Conservation (phyloP, 2,797 vertebrate genomes). For the Oceanodroma leucorhoa region DNA sequence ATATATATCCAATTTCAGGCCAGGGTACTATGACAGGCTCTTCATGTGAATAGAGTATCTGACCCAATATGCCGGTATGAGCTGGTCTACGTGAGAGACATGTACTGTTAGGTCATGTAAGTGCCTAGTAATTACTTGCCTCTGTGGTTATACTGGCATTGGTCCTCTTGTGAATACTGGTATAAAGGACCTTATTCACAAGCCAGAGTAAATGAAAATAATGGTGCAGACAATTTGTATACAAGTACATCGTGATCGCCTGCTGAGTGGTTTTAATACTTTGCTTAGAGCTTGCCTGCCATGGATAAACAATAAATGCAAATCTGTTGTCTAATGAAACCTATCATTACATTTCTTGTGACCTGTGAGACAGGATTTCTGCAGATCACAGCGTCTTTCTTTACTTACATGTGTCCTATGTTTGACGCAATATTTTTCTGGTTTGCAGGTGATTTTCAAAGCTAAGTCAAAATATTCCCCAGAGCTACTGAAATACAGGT, state of each 20-base stretch:
- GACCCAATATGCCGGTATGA: not conserved
- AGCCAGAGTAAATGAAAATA: not conserved
- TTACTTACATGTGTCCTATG: not conserved
- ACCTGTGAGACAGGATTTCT: not conserved
- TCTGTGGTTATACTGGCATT: not conserved
- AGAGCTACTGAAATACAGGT: constrained; percentile 93
- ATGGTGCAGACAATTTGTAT: not conserved
- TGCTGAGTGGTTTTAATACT: not conserved
- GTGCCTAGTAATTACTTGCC: not conserved
- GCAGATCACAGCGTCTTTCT: not conserved
- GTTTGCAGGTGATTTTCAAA: constrained; percentile 93
- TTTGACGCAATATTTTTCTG: constrained; percentile 29
- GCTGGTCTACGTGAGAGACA: not conserved
- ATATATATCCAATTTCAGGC: not conserved
- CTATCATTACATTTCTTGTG: not conserved
- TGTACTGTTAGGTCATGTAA: not conserved
- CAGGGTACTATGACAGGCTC: not conserved
- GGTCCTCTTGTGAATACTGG: not conserved
- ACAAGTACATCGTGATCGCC: not conserved
- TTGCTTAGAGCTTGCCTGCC: not conserved
- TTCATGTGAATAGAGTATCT: not conserved
- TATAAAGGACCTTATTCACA: not conserved
- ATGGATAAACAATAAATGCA: not conserved
- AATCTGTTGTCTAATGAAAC: not conserved
- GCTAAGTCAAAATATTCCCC: constrained; percentile 95